phyloP scores from a whole-genome alignment of 2,113 vertebrate species.

The Cephalopholis sonnerati region DNA sequence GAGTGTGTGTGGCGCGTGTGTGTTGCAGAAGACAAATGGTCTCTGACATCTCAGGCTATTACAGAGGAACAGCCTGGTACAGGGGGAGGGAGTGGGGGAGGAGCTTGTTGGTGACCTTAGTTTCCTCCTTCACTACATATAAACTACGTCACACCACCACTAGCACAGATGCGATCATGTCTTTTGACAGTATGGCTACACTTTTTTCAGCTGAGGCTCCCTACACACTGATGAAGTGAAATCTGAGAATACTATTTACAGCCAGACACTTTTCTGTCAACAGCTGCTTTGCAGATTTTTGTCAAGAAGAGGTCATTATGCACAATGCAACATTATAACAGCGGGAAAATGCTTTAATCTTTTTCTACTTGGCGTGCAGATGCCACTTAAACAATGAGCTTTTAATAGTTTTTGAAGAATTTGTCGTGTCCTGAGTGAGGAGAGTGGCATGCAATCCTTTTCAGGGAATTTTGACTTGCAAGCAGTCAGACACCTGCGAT shows the following conservation, averaged over 20 bases:
- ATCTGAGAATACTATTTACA: background rate
- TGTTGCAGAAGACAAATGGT: slow-evolving; percentile 58
- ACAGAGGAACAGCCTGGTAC: slow-evolving; percentile 79
- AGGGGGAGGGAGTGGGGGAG: slow-evolving; percentile 17
- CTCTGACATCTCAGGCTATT: slow-evolving; percentile 67
- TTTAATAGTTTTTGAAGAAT: background rate
- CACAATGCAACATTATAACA: background rate
- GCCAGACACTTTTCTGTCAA: background rate
- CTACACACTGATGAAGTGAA: background rate
- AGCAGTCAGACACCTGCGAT: background rate
- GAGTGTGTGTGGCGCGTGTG: slow-evolving; percentile 28
- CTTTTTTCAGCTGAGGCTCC: background rate
- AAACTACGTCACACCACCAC: background rate
- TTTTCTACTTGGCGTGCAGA: background rate
- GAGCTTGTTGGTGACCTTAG: slow-evolving; percentile 26
- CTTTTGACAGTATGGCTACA: background rate
- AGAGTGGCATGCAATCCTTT: background rate
- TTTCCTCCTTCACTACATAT: slow-evolving; percentile 32
- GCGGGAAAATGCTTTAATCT: background rate
- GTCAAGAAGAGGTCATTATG: background rate
- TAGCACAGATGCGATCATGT: background rate
- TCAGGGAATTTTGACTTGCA: too few relatives aligned
- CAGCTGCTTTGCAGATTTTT: background rate
- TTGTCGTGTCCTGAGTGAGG: background rate
- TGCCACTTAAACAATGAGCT: background rate